Percentiles rank a stretch among this genome's conserved stretches.
Evolutionary conservation across 1,140 invertebrate species (phyloP).

Genomic region (Eurosta solidaginis): DNA sequence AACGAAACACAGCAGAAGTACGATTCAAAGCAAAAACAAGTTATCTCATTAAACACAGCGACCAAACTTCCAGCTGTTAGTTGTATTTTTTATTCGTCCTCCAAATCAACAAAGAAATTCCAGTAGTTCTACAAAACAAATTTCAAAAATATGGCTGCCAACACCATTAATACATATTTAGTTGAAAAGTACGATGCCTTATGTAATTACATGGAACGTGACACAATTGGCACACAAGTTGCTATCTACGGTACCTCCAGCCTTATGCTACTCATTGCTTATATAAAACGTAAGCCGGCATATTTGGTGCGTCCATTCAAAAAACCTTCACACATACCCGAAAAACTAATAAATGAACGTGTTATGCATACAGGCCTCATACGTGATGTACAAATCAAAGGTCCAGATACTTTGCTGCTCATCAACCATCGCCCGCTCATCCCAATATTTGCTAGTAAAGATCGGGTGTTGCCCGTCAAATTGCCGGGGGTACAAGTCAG

Average conservation of each 20-base stretch:
- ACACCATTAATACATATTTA: conserved; percentile 39
- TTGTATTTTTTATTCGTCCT: neutral
- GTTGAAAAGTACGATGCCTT: conserved; percentile 49
- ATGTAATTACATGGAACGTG: conserved; percentile 56
- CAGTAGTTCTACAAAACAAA: neutral
- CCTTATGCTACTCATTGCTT: conserved; percentile 49
- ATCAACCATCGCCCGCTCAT: conserved; percentile 51
- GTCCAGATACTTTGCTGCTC: conserved; percentile 49
- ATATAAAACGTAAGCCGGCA: conserved; percentile 52
- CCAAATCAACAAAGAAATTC: neutral
- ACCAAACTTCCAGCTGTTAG: neutral
- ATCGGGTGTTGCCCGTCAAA: conserved; percentile 47
- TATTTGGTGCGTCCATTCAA: conserved; percentile 56
- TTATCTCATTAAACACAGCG: neutral
- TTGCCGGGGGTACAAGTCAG: conserved; percentile 50
- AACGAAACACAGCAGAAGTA: neutral
- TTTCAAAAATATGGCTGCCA: conserved; percentile 34
- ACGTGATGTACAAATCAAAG: conserved; percentile 45
- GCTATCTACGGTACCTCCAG: conserved; percentile 50
- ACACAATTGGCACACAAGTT: conserved; percentile 49
- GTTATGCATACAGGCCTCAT: conserved; percentile 55
- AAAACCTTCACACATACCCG: conserved; percentile 55
- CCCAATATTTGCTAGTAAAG: conserved; percentile 49
- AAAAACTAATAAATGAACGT: conserved; percentile 52
- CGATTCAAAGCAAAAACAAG: neutral